phyloP scores from a whole-genome alignment of 1,140 invertebrate species.

The Euura saliciscinereae region DNA sequence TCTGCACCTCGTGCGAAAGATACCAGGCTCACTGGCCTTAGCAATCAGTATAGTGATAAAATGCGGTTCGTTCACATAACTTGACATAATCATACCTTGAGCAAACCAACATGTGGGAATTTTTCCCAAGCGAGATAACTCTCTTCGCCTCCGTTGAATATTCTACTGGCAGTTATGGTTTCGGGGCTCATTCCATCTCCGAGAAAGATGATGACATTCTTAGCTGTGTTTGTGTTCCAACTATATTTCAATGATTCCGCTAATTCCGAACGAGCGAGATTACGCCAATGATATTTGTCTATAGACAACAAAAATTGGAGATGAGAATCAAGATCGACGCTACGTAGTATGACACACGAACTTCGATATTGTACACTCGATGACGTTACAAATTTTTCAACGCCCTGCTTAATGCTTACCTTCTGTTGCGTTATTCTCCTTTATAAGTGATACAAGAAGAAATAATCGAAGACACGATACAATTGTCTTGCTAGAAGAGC shows the following conservation, averaged over 20 bases:
- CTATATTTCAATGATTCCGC: slow-evolving; percentile 65
- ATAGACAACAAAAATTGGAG: slow-evolving; percentile 8
- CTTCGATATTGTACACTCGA: too few relatives aligned
- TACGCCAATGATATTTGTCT: slow-evolving; percentile 66
- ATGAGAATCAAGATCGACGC: background rate
- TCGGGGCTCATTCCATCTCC: slow-evolving; percentile 95
- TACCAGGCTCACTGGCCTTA: too few relatives aligned
- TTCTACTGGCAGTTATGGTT: slow-evolving; percentile 85
- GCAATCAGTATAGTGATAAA: too few relatives aligned
- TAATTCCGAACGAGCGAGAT: slow-evolving; percentile 63
- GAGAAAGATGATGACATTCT: slow-evolving; percentile 90
- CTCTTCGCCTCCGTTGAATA: slow-evolving; percentile 71
- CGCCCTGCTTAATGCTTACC: background rate
- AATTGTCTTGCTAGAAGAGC: too few relatives aligned
- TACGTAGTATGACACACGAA: too few relatives aligned
- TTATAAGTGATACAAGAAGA: too few relatives aligned
- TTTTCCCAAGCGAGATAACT: slow-evolving; percentile 78
- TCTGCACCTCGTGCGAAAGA: too few relatives aligned
- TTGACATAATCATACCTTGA: slow-evolving; percentile 70
- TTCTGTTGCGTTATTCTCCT: too few relatives aligned
- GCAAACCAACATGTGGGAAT: slow-evolving; percentile 81
- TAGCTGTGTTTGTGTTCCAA: slow-evolving; percentile 71
- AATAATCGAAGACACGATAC: too few relatives aligned
- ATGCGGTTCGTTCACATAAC: too few relatives aligned
- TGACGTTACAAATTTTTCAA: background rate